Evolutionary conservation across 2,888 invertebrate genomes (phyloP).

Genomic region (Andrena camellia): DNA sequence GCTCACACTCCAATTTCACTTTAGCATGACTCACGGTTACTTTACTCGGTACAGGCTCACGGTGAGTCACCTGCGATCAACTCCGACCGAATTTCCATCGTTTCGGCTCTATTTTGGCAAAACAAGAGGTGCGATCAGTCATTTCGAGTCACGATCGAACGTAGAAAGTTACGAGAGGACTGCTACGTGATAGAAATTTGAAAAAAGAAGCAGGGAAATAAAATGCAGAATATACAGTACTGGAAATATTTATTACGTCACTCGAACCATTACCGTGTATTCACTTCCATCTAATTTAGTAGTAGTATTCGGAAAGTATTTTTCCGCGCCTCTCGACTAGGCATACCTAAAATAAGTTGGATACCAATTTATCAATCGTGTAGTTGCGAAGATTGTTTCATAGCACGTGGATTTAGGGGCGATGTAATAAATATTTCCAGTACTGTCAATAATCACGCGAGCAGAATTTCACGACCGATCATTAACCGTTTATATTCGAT

Average conservation of each 20-base stretch:
- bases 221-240: background rate
- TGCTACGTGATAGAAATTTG: background rate
- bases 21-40: conserved; percentile 47
- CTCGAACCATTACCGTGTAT: too few species aligned
- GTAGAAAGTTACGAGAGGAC: background rate
- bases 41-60: conserved; percentile 51
- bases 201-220: background rate
- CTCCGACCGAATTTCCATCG: conserved; percentile 27
- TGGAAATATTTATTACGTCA: too few species aligned
- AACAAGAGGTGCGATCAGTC: background rate
- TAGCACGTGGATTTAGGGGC: too few species aligned
- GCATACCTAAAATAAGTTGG: too few species aligned
- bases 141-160: background rate
- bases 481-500: conserved; percentile 41
- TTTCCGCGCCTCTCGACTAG: too few species aligned
- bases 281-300: too few species aligned
- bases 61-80: conserved; percentile 46
- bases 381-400: too few species aligned
- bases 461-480: conserved; percentile 49
- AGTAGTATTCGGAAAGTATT: too few species aligned
- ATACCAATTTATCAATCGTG: too few species aligned
- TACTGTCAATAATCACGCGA: conserved; percentile 6
- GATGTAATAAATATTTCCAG: too few species aligned
- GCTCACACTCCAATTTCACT: conserved; percentile 54
- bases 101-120: background rate